These are phyloP conservation scores for Melanocharis versteri DNA, from an alignment of 2,113 vertebrate species.

Conservation along the genomic window DNA sequence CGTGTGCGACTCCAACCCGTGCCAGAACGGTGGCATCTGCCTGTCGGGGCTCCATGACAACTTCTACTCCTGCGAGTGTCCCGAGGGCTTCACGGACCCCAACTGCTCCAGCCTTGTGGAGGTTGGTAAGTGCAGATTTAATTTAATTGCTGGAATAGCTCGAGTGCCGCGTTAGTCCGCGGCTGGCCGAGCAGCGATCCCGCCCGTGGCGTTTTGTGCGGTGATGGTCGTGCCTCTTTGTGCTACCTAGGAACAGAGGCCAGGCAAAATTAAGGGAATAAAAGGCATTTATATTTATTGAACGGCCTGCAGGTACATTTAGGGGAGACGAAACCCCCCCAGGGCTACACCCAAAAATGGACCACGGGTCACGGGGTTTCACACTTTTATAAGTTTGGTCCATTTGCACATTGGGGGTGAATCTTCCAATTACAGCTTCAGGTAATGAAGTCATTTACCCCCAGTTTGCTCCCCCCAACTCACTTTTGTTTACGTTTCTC, in stretches of 20 bases:
- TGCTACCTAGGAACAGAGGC: not conserved
- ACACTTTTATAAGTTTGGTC: not conserved
- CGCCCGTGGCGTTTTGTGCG: fast-evolving
- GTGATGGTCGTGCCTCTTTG: not conserved
- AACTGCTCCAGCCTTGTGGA: conserved; percentile 81
- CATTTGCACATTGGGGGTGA: not conserved
- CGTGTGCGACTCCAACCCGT: conserved; percentile 73
- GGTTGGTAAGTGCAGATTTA: conserved; percentile 82
- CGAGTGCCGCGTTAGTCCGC: fast-evolving
- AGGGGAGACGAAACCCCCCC: fast-evolving
- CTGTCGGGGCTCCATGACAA: conserved; percentile 64
- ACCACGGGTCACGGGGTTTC: fast-evolving
- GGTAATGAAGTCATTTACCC: not conserved
- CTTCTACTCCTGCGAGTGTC: conserved; percentile 77
- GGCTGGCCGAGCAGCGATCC: not conserved
- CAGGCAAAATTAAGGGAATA: too few species aligned
- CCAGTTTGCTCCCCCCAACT: not conserved
- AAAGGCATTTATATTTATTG: not conserved
- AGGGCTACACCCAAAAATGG: not conserved
- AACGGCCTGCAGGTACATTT: not conserved
- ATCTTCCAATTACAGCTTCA: not conserved
- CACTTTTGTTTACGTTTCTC: not conserved
- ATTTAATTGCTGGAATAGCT: not conserved
- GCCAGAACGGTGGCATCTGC: conserved; percentile 79
- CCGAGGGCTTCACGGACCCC: conserved; percentile 74